phyloP scores from a whole-genome alignment of 2,888 invertebrate species.

The Halocaridina rubra region DNA sequence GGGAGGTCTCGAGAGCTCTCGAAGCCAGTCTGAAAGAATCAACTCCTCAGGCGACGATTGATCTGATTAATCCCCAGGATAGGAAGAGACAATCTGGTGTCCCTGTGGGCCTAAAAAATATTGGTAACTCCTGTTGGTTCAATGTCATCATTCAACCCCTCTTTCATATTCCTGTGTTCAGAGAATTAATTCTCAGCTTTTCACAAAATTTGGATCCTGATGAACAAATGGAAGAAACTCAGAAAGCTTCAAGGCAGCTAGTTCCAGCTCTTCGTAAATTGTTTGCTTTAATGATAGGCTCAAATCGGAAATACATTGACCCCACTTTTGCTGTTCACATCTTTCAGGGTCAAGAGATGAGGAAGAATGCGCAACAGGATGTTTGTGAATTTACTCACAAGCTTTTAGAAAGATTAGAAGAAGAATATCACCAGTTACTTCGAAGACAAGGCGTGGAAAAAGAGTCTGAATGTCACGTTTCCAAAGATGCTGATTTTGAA shows the following conservation, averaged over 20 bases:
- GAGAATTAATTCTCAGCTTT: constrained; percentile 62
- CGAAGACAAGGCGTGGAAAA: constrained; percentile 59
- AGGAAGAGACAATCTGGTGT: constrained; percentile 65
- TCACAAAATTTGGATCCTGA: constrained; percentile 41
- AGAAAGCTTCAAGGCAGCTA: constrained; percentile 20
- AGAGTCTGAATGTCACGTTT: constrained; percentile 48
- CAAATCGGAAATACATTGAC: constrained; percentile 69
- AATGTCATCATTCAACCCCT: constrained; percentile 71
- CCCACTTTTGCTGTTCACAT: constrained; percentile 70
- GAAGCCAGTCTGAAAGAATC: constrained; percentile 70
- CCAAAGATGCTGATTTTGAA: constrained; percentile 60
- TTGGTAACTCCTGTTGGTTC: constrained; percentile 72
- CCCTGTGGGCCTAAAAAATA: constrained; percentile 71
- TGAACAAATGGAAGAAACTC: constrained; percentile 36
- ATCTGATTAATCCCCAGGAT: constrained; percentile 69
- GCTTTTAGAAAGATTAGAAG: constrained; percentile 70
- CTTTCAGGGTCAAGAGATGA: constrained; percentile 68
- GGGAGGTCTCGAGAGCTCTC: constrained; percentile 67
- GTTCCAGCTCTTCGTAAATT: constrained; percentile 68
- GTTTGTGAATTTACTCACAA: constrained; percentile 71
- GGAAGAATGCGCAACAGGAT: constrained; percentile 68
- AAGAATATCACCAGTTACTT: constrained; percentile 67
- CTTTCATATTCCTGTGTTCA: constrained; percentile 69
- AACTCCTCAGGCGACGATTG: constrained; percentile 68
- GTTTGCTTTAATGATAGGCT: constrained; percentile 69